Evolutionary conservation across 1,140 invertebrate genomes (phyloP).

Genomic region (Eurosta solidaginis): DNA sequence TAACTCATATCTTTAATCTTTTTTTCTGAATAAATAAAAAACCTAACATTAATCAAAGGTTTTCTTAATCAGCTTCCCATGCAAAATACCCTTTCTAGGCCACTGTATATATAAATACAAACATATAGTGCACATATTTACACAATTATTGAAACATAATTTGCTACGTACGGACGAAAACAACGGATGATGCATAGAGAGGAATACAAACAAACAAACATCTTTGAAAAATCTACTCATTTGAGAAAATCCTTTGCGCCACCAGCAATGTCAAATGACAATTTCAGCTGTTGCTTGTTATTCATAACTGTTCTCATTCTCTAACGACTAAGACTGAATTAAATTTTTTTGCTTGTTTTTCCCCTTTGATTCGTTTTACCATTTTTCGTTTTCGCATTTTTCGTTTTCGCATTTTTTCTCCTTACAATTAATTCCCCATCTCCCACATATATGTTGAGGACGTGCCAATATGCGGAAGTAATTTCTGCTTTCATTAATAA

Average conservation of each 20-base stretch:
- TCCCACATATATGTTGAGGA: constrained; percentile 9
- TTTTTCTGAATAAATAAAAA: no score
- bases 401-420: neutral
- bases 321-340: no score
- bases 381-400: neutral
- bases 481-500: constrained; percentile 47
- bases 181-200: neutral
- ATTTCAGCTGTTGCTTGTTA: constrained; percentile 29
- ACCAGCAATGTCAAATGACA: constrained; percentile 1
- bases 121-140: neutral
- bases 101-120: no score
- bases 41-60: no score
- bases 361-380: neutral
- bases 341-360: neutral
- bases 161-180: neutral
- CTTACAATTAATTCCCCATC: neutral
- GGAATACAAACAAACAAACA: neutral
- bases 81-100: no score
- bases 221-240: no score
- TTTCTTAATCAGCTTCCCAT: no score
- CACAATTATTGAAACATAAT: constrained; percentile 26
- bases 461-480: constrained; percentile 48
- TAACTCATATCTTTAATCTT: no score
- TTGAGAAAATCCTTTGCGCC: neutral
- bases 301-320: constrained; percentile 5